Conservation (phyloP, 2,797 vertebrate genomes). For the Macropus fuliginosus region DNA sequence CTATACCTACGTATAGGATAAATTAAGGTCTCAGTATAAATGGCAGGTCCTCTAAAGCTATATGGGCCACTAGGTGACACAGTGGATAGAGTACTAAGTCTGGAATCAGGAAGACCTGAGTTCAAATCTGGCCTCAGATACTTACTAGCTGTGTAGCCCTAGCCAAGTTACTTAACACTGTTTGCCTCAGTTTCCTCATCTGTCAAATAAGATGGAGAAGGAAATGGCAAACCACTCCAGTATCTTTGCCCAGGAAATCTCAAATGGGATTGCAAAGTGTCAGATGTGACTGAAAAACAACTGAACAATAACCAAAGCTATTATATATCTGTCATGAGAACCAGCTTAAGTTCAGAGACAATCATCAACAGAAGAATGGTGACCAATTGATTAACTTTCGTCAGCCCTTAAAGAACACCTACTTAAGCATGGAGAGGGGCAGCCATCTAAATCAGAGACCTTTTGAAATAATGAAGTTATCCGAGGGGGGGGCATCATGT, state of each 20-base stretch:
- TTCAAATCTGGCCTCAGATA: background rate
- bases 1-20: background rate
- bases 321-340: background rate
- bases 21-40: background rate
- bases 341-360: background rate
- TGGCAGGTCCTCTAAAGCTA: background rate
- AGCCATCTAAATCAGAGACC: background rate
- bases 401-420: background rate
- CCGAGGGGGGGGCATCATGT: background rate
- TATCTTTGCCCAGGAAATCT: background rate
- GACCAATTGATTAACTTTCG: background rate
- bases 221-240: background rate
- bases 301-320: background rate
- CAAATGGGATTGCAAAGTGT: background rate
- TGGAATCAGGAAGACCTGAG: background rate
- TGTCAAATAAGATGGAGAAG: background rate
- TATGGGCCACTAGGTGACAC: background rate
- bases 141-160: background rate
- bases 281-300: background rate
- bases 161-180: background rate
- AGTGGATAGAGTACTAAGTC: background rate
- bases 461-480: background rate
- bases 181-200: background rate
- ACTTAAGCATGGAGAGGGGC: background rate
- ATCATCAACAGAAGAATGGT: background rate